Conservation (phyloP, 2,888 invertebrate genomes). For the Zaprionus lineosus region DNA sequence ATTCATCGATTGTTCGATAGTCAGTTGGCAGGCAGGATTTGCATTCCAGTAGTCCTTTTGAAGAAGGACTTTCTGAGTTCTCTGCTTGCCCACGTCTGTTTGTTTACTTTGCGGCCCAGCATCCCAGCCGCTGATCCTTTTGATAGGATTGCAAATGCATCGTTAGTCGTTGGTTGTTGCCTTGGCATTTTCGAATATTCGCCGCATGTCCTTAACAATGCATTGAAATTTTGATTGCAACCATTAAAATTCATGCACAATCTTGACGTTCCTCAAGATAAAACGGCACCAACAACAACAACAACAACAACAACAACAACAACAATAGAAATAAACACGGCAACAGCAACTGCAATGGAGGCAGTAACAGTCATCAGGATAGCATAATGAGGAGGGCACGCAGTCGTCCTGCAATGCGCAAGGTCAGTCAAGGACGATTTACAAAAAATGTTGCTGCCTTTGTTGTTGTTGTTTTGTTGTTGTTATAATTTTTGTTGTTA, state of each 20-base stretch:
- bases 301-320: constrained; percentile 23
- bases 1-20: too few relatives aligned
- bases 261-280: constrained; percentile 45
- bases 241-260: constrained; percentile 68
- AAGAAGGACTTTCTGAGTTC: too few relatives aligned
- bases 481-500: constrained; percentile 11
- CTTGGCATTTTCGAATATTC: constrained; percentile 46
- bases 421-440: constrained; percentile 69
- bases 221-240: constrained; percentile 73
- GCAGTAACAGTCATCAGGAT: constrained; percentile 7
- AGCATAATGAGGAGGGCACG: constrained; percentile 65
- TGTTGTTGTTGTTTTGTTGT: constrained; percentile 26
- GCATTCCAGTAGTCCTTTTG: too few relatives aligned
- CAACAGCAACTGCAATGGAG: constrained; percentile 17
- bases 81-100: constrained; percentile 18
- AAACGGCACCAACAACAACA: constrained; percentile 15
- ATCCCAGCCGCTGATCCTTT: too few relatives aligned
- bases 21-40: too few relatives aligned
- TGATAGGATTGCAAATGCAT: constrained; percentile 15
- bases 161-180: constrained; percentile 22
- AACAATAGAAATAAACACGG: constrained; percentile 9
- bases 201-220: constrained; percentile 56
- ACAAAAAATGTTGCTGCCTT: constrained; percentile 48
- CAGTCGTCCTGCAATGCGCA: constrained; percentile 57
- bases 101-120: constrained; percentile 2